Percentiles rank a stretch among this genome's conserved stretches.
These are phyloP conservation scores for Asarcornis scutulata DNA, from an alignment of 2,113 vertebrate genomes.

Conservation along the genomic window DNA sequence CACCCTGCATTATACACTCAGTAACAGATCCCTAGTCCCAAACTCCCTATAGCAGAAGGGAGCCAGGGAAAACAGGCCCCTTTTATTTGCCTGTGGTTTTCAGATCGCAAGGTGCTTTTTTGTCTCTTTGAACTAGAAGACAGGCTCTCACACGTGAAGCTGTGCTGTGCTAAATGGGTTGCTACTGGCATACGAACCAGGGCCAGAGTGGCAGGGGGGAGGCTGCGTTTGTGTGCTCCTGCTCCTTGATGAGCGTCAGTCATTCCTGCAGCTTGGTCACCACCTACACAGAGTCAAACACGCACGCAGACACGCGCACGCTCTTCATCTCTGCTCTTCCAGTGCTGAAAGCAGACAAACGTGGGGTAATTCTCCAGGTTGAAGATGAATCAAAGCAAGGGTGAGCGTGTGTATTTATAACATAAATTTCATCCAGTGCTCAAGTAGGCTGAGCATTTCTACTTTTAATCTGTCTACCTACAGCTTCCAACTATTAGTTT, in stretches of 20 bases:
- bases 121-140: slow-evolving; percentile 20
- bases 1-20: slow-evolving; percentile 35
- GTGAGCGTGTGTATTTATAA: neutral
- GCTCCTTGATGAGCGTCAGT: slow-evolving; percentile 11
- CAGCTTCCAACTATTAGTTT: neutral
- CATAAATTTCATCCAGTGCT: neutral
- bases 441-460: neutral
- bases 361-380: neutral
- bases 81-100: neutral
- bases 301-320: neutral
- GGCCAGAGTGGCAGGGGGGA: neutral
- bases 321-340: neutral
- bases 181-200: slow-evolving; percentile 29
- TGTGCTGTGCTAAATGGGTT: neutral
- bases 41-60: slow-evolving; percentile 25
- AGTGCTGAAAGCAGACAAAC: neutral
- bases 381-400: neutral
- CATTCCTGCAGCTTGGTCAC: slow-evolving; percentile 8
- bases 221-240: neutral
- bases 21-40: slow-evolving; percentile 37
- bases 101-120: neutral
- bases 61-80: neutral
- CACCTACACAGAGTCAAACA: neutral
- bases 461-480: neutral
- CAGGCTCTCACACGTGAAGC: neutral